Conservation (phyloP, 2,888 invertebrate genomes). For the Nesidiocoris tenuis region DNA sequence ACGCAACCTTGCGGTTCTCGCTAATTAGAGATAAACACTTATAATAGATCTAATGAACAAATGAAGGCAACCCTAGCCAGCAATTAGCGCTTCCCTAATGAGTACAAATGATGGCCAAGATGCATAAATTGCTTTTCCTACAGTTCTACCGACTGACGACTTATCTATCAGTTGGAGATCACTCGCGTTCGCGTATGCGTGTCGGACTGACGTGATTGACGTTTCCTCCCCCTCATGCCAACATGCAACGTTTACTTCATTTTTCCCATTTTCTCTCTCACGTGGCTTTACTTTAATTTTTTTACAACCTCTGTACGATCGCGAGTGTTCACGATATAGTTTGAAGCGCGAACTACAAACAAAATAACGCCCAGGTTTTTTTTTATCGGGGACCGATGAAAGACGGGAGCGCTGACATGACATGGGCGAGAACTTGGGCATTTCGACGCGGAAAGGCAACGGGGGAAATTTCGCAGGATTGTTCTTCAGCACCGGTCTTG, state of each 20-base stretch:
- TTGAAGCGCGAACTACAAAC: background rate
- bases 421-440: background rate
- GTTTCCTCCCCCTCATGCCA: slow-evolving; percentile 25
- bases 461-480: background rate
- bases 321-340: slow-evolving; percentile 1
- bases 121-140: slow-evolving; percentile 34
- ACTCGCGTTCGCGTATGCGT: slow-evolving; percentile 22
- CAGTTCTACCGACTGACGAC: background rate
- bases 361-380: background rate
- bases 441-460: background rate
- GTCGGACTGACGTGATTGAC: slow-evolving; percentile 31
- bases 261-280: slow-evolving; percentile 7
- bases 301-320: background rate
- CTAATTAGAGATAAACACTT: slow-evolving; percentile 25
- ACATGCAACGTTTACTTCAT: slow-evolving; percentile 34
- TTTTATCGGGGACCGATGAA: background rate
- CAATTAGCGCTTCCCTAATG: slow-evolving; percentile 17
- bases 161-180: slow-evolving; percentile 7
- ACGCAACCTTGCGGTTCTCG: background rate
- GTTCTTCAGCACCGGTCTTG: background rate
- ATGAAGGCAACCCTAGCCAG: background rate
- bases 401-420: background rate
- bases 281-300: slow-evolving; percentile 12
- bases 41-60: slow-evolving; percentile 22
- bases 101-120: slow-evolving; percentile 35